phyloP scores from a whole-genome alignment of 1,140 invertebrate species.

The Laodelphax striatellus region DNA sequence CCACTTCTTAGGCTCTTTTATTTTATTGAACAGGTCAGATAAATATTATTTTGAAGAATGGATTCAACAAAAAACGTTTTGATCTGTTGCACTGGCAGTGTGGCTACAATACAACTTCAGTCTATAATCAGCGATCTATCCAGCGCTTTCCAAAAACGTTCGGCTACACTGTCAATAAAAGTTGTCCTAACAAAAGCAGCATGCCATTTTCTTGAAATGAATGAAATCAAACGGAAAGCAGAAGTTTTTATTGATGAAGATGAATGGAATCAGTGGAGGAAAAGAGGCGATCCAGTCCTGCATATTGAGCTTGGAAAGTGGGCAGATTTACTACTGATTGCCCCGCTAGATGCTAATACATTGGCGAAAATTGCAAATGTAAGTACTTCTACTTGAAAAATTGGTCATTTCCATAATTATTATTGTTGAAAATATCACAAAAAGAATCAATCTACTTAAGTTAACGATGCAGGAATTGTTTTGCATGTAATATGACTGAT shows the following conservation, averaged over 20 bases:
- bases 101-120: constrained; percentile 69
- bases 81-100: constrained; percentile 80
- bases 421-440: too few species aligned
- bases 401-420: too few species aligned
- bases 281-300: constrained; percentile 85
- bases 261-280: constrained; percentile 89
- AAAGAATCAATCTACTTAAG: too few species aligned
- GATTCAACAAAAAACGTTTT: constrained; percentile 45
- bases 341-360: constrained; percentile 94
- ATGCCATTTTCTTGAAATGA: constrained; percentile 69
- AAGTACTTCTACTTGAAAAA: constrained; percentile 21
- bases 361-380: constrained; percentile 83
- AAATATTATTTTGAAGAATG: too few species aligned
- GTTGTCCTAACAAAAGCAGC: constrained; percentile 76
- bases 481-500: too few species aligned
- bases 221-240: constrained; percentile 41
- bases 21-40: too few species aligned
- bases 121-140: constrained; percentile 24
- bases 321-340: constrained; percentile 89
- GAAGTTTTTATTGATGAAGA: constrained; percentile 65
- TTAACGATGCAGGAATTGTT: too few species aligned
- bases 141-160: constrained; percentile 6
- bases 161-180: constrained; percentile 40
- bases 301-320: constrained; percentile 94
- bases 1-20: too few species aligned